Conservation (phyloP, 2,888 invertebrate genomes). For the Mesochorus sp. region DNA sequence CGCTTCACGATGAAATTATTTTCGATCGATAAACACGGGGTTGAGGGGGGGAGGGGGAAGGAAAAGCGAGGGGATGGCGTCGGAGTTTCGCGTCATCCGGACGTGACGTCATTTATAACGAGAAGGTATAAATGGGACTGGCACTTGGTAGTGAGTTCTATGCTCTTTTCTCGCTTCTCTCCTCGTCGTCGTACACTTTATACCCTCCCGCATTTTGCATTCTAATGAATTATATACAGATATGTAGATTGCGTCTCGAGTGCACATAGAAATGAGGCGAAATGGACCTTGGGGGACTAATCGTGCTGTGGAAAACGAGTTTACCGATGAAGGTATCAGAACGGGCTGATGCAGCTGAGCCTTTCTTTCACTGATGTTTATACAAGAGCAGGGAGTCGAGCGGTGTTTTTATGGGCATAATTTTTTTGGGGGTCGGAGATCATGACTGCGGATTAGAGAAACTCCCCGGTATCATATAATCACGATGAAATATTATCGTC, state of each 20-base stretch:
- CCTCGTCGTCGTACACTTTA: neutral
- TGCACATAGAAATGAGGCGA: neutral
- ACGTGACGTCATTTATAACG: conserved; percentile 58
- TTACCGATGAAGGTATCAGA: neutral
- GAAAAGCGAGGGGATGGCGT: conserved; percentile 7
- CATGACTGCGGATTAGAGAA: no score
- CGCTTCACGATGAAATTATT: conserved; percentile 53
- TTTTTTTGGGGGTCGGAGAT: neutral
- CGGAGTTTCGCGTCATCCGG: conserved; percentile 52
- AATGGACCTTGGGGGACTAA: neutral
- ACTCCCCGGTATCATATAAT: neutral
- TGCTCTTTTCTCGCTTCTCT: neutral
- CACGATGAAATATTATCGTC: neutral
- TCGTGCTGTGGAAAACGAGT: neutral
- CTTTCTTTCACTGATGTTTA: neutral
- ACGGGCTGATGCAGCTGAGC: no score
- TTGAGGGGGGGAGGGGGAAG: neutral
- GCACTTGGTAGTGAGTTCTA: neutral
- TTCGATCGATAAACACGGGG: conserved; percentile 59
- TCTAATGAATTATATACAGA: neutral
- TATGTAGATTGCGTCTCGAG: neutral
- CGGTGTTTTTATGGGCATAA: neutral
- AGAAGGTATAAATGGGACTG: conserved; percentile 28
- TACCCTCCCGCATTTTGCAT: conserved; percentile 14
- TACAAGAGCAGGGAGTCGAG: no score